Conservation (phyloP, 2,888 invertebrate genomes). For the Molanna angustata region DNA sequence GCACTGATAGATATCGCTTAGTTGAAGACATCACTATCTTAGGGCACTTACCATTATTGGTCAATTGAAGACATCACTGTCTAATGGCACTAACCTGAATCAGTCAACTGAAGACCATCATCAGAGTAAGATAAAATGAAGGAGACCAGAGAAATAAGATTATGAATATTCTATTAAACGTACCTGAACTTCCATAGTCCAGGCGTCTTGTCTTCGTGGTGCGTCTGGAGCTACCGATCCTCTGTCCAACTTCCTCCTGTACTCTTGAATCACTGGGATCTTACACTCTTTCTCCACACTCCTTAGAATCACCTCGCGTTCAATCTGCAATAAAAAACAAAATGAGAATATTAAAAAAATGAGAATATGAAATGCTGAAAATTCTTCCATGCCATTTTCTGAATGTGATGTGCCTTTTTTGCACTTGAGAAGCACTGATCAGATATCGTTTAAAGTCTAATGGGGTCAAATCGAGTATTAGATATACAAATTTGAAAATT, state of each 20-base stretch:
- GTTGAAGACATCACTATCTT: no score
- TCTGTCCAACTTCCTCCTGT: slow-evolving; percentile 54
- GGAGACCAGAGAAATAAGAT: not conserved
- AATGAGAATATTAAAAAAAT: not conserved
- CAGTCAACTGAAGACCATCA: not conserved
- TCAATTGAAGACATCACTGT: no score
- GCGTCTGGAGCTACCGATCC: slow-evolving; percentile 71
- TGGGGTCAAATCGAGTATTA: no score
- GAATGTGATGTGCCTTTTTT: no score
- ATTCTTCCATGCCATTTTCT: no score
- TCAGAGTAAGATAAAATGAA: no score
- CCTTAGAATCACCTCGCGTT: slow-evolving; percentile 73
- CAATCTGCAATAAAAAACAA: slow-evolving; percentile 56
- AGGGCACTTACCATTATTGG: no score
- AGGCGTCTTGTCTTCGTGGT: slow-evolving; percentile 71
- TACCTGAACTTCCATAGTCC: slow-evolving; percentile 52
- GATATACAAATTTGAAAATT: no score
- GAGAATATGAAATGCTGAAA: not conserved
- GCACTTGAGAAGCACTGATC: no score
- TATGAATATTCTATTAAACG: not conserved
- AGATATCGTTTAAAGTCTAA: no score
- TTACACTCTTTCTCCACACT: slow-evolving; percentile 75
- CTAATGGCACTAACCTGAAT: no score
- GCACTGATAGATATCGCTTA: no score
- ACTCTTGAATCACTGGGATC: slow-evolving; percentile 74